Conservation (phyloP, 2,113 vertebrate species). For the Pedionomus torquatus region DNA sequence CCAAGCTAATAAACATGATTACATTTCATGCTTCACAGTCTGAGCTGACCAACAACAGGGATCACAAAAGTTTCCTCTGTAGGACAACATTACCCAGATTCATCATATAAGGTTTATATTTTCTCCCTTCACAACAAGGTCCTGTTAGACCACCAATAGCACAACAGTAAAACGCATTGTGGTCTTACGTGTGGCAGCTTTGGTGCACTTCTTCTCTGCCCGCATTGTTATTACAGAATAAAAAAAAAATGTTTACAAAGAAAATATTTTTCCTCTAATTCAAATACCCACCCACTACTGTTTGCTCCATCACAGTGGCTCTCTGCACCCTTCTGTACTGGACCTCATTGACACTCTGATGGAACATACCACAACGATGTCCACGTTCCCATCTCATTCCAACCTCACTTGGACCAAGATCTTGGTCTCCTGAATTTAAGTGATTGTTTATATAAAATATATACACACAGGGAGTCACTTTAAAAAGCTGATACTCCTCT, state of each 20-base stretch:
- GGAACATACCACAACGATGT: neutral
- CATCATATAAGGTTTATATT: neutral
- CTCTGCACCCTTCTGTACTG: neutral
- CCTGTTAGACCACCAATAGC: neutral
- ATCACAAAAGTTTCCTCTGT: neutral
- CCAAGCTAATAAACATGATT: neutral
- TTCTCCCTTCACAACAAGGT: neutral
- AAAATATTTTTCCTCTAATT: neutral
- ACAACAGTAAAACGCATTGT: neutral
- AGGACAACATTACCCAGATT: neutral
- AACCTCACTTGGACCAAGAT: fast-evolving
- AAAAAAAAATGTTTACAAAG: neutral
- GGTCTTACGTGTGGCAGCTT: fast-evolving
- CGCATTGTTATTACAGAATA: neutral
- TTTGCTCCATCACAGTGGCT: neutral
- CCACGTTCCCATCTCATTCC: neutral
- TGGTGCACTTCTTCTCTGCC: neutral
- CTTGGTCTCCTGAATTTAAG: neutral
- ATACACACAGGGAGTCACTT: neutral
- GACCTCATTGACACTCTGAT: neutral
- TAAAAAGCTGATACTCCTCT: neutral
- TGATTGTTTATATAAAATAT: neutral
- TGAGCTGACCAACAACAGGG: neutral
- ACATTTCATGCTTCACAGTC: neutral
- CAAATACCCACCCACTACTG: neutral